Evolutionary conservation across 2,113 vertebrate genomes (phyloP).

Genomic region (Gasterosteus aculeatus): DNA sequence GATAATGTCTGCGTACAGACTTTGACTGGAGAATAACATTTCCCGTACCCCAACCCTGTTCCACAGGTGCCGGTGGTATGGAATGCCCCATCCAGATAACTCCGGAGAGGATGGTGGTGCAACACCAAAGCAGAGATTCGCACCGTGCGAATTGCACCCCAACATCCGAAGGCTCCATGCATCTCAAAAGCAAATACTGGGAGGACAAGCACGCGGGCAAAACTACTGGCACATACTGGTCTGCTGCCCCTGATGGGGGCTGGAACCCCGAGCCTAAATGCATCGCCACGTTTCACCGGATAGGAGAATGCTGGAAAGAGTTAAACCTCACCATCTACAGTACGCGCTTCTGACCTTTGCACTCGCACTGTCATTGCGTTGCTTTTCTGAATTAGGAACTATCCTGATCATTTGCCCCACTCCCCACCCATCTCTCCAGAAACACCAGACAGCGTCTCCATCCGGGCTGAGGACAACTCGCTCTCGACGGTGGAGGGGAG

Average conservation of each 20-base stretch:
- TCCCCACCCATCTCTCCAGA: slow-evolving; percentile 49
- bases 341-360: slow-evolving; percentile 51
- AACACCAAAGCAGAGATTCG: slow-evolving; percentile 8
- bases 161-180: fast-evolving
- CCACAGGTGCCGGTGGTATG: slow-evolving; percentile 46
- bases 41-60: neutral
- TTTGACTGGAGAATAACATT: slow-evolving; percentile 23
- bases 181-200: slow-evolving; percentile 40
- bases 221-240: neutral
- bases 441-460: slow-evolving; percentile 65
- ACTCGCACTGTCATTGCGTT: neutral
- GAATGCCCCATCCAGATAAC: slow-evolving; percentile 54
- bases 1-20: neutral
- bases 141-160: slow-evolving; percentile 40
- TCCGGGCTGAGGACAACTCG: slow-evolving; percentile 1
- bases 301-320: neutral
- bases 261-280: slow-evolving; percentile 68
- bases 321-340: slow-evolving; percentile 72
- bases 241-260: neutral
- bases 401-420: neutral
- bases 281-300: neutral
- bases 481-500: slow-evolving; percentile 41
- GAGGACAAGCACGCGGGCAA: fast-evolving
- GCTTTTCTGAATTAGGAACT: neutral
- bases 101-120: slow-evolving; percentile 55